phyloP scores from a whole-genome alignment of 2,888 invertebrate species.

The Plagodis dolabraria region DNA sequence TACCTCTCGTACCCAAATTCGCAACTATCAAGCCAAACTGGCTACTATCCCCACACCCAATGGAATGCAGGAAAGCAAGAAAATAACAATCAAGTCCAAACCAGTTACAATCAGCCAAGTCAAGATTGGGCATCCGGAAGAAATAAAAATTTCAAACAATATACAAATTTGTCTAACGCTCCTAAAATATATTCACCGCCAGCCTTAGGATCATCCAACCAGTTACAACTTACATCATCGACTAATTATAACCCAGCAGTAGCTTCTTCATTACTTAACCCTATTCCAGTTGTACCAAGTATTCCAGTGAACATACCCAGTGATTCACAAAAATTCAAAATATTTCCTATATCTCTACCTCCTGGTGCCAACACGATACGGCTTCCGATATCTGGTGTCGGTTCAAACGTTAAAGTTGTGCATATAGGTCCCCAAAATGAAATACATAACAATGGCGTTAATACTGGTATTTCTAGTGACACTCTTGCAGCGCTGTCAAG shows the following conservation, averaged over 20 bases:
- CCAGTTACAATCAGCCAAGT: neutral
- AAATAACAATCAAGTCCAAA: neutral
- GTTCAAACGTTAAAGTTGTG: neutral
- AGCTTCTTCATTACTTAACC: neutral
- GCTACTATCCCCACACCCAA: neutral
- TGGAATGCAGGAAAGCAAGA: neutral
- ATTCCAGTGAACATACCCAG: neutral
- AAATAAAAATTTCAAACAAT: neutral
- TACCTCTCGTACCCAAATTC: neutral
- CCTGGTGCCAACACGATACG: neutral
- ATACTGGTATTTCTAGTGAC: neutral
- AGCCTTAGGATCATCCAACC: neutral
- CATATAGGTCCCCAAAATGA: neutral
- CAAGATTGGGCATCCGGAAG: neutral
- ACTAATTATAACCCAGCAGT: neutral
- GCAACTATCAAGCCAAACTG: neutral
- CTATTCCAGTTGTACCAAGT: neutral
- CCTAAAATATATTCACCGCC: neutral
- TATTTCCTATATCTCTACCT: neutral
- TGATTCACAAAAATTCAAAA: neutral
- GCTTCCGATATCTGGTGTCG: neutral
- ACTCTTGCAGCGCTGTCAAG: neutral
- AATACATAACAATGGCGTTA: neutral
- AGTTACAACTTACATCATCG: neutral
- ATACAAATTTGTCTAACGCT: neutral